A percentile compares a stretch with the other conserved stretches of the same genome.
These are phyloP conservation scores for Acanthis flammea DNA, from an alignment of 2,797 vertebrate species.

Conservation along the genomic window DNA sequence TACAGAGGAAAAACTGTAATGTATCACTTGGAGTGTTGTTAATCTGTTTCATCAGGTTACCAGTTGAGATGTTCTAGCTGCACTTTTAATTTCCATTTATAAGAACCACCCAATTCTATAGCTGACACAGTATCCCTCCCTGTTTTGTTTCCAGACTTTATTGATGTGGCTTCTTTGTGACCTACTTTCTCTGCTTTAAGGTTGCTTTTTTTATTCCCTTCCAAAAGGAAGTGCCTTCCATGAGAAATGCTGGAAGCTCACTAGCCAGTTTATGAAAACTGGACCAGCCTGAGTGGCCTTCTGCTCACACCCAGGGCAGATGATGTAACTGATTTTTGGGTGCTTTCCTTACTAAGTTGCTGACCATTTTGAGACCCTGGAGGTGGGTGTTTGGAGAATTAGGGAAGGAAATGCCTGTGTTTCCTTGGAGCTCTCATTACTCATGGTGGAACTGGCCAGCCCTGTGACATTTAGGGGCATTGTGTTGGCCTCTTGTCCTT, in stretches of 20 bases:
- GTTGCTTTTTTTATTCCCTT: neutral
- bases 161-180: constrained; percentile 43
- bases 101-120: neutral
- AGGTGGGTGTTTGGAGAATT: neutral
- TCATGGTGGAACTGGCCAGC: neutral
- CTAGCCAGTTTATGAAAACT: neutral
- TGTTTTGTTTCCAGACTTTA: constrained; percentile 16
- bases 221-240: neutral
- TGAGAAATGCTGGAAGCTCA: neutral
- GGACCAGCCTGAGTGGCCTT: neutral
- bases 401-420: constrained; percentile 2
- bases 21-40: neutral
- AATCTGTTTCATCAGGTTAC: neutral
- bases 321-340: rapidly evolving
- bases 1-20: neutral
- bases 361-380: neutral
- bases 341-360: neutral
- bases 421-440: neutral
- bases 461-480: neutral
- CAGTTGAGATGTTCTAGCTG: neutral
- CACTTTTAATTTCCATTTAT: neutral
- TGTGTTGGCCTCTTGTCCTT: neutral
- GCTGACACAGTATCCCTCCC: neutral
- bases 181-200: neutral
- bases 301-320: neutral